Conservation (phyloP, 2,113 vertebrate species). For the Gasterosteus aculeatus region DNA sequence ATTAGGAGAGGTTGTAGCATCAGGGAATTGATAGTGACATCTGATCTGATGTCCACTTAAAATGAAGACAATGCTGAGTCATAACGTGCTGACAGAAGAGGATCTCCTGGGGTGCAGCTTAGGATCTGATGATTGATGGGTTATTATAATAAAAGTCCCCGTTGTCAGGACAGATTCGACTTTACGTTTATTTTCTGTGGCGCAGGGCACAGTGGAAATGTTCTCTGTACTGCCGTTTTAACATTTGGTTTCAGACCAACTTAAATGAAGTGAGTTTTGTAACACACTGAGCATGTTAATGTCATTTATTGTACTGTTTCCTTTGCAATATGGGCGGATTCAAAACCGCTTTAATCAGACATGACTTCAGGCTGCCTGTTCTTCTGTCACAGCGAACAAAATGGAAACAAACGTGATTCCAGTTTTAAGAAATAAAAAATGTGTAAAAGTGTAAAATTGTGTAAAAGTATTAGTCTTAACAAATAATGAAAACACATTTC, state of each 20-base stretch:
- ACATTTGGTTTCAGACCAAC: neutral
- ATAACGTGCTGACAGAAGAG: constrained; percentile 51
- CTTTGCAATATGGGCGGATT: neutral
- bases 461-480: neutral
- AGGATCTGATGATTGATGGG: constrained; percentile 67
- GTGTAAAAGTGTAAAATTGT: neutral
- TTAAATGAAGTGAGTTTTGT: neutral
- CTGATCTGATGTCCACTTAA: constrained; percentile 84
- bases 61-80: constrained; percentile 70
- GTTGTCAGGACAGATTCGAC: constrained; percentile 33
- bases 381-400: neutral
- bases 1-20: constrained; percentile 70
- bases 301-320: no score
- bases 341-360: neutral
- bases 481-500: neutral
- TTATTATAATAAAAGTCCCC: constrained; percentile 63
- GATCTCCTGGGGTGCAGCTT: constrained; percentile 43
- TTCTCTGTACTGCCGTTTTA: constrained; percentile 1
- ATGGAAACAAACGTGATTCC: neutral
- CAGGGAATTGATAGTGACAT: constrained; percentile 81
- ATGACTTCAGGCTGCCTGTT: neutral
- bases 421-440: neutral
- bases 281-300: no score
- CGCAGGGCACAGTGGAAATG: neutral
- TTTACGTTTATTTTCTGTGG: neutral